Evolutionary conservation across 2,797 vertebrate genomes (phyloP), one percentile per base, ranked within the genome.

Genomic region (Saxicola maurus): DNA sequence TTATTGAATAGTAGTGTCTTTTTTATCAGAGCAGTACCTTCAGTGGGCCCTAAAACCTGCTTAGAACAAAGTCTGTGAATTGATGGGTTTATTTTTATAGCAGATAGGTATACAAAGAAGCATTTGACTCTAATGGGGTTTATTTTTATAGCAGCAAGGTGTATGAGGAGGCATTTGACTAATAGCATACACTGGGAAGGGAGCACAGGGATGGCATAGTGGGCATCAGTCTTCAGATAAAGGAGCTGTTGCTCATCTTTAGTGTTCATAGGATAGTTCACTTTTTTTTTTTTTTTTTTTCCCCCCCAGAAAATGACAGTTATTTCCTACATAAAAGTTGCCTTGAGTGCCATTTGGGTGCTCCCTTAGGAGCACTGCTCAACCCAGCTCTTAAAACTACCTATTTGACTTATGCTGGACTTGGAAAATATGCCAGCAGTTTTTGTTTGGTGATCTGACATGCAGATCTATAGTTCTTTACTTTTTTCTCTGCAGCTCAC

Each of bases 341-440:
- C 46, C 59, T 65, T 53, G 7, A 0, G 0, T 87, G 51, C 30
- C 2, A 1, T 53, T 38, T 71, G 35, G 6, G 15, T 78, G 25
- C 37, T 93, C 21, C 27, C 24, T 82, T 28, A 10, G 53, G 49
- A 77, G 0, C 0, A 0, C 24, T 69, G 51, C 21, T 65, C 13
- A 40, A 16, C 12, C 12, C 23, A 71, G 37, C 5, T 65, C 9
- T n/a, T 72, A 89, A 85, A 77, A 30, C 28, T 83, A 40, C 51
- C 15, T 45, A 3, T 68, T 75, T 68, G 59, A 31, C 17, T 72
- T 56, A 16, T 0, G n/a, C 30, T 40, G 20, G 48, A 17, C n/a
- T 61, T 68, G 20, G 28, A 69, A 87, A 52, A 59, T 19, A 57
- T 1, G 10, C 16, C 43, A 48, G 9, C 13, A 21, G 12, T 25